Base-by-base conservation (phyloP, 2,113 vertebrate species). In the Lepidothrix coronata region DNA sequence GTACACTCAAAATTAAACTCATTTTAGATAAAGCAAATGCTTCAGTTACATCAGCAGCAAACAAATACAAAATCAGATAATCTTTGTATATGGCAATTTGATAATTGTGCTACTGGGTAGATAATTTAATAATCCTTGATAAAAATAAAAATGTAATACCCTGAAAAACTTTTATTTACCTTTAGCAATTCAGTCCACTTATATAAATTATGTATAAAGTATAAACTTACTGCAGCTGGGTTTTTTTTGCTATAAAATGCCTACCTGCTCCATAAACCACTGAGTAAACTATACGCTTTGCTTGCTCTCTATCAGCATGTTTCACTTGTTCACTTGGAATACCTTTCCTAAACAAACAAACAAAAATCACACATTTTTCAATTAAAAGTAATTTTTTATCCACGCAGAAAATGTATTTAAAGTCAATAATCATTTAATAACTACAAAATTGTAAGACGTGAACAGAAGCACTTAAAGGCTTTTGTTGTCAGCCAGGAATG, bases 201-300 rank as follows among this genome's bases (percentile, higher is more conserved):
- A 59, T 6, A 72, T 13, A 83, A 83, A 31, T 57, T 12, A 59
- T 11, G 1, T 30, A 39, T 11, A 25, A 74, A 73, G 12, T 57
- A 77, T 24, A 22, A 55, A 83, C 14, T 31, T 66, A 43, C 35
- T 63, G 17, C 19, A 76, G 19, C 8, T 52, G 27, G 1, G 9
- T 9, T 16, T 10, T 65, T 51, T 52, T 65, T 59, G 9, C 21
- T 71, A 74, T 30, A 30, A 74, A 88, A 77, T 74, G 30, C 96
- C 39, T 89, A 99, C 99, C 99, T 98, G 98, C 99, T 93, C 99
- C 99, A 22, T 99, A 99, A 92, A 99, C 97, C 51, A 98, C 98
- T 2, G 99, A 98, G 88, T 99, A 99, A 79, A 99, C 98, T 0
- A 99, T 88, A 22, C 98, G 98, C 79, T 99, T 99, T 88, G 99